Evolutionary conservation across 2,888 invertebrate species (phyloP).

Genomic region (Euzophera pinguis): DNA sequence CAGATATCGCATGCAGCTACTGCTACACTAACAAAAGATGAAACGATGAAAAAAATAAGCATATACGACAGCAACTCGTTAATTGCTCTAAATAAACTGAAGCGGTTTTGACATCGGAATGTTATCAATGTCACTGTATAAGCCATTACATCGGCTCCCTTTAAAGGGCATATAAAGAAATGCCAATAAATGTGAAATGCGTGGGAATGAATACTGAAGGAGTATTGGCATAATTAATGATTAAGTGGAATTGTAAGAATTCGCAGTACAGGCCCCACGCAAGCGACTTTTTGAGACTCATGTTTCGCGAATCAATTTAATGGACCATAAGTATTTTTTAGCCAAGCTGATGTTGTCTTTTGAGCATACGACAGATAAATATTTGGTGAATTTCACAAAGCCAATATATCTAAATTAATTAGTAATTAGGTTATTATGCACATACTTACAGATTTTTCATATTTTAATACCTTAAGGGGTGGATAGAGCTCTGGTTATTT

Average conservation of each 20-base stretch:
- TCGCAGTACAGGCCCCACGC: conserved; percentile 10
- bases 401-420: no score
- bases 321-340: neutral
- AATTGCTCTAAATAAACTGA: neutral
- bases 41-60: neutral
- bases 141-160: conserved; percentile 2
- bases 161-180: conserved; percentile 12
- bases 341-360: neutral
- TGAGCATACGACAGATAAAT: no score
- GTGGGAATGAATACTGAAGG: conserved; percentile 10
- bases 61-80: neutral
- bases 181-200: conserved; percentile 12
- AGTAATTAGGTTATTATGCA: no score
- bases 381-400: no score
- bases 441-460: no score
- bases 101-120: conserved; percentile 7
- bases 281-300: conserved; percentile 5
- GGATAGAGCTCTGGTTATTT: no score
- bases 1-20: no score
- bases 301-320: conserved; percentile 2
- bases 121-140: conserved; percentile 1
- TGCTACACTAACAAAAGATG: no score
- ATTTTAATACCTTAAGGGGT: no score
- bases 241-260: conserved; percentile 12
- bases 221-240: conserved; percentile 15